A percentile compares a stretch with the other conserved stretches of the same genome.
Conservation (phyloP, 2,888 invertebrate genomes). For the Thyatira batis region DNA sequence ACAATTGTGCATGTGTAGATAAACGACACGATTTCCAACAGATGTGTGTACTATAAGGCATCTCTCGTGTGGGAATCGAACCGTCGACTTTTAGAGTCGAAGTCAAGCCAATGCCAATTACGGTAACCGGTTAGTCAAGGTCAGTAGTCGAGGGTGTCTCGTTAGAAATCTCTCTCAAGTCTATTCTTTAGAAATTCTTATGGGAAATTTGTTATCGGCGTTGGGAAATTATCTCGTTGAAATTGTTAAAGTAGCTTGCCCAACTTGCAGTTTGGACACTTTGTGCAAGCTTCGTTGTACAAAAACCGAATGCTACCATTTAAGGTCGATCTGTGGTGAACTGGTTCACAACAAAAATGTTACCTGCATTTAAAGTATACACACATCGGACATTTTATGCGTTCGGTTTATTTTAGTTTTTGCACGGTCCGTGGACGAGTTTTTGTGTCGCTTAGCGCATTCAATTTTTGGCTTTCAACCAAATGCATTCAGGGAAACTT, state of each 20-base stretch:
- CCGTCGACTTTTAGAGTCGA: neutral
- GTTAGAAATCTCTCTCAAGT: neutral
- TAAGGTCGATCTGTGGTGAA: slow-evolving; percentile 34
- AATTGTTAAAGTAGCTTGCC: slow-evolving; percentile 9
- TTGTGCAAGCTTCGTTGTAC: slow-evolving; percentile 6
- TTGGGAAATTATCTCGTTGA: slow-evolving; percentile 12
- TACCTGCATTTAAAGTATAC: slow-evolving; percentile 9
- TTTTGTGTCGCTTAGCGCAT: slow-evolving; percentile 2
- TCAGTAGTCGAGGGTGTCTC: slow-evolving; percentile 2
- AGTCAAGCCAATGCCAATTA: neutral
- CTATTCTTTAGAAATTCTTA: neutral
- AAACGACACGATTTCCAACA: neutral
- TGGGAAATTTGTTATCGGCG: neutral
- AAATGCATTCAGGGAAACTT: slow-evolving; percentile 35
- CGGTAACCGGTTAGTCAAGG: slow-evolving; percentile 5
- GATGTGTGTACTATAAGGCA: neutral
- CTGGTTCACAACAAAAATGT: slow-evolving; percentile 28
- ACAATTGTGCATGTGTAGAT: no score
- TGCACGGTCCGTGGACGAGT: neutral
- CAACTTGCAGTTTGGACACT: neutral
- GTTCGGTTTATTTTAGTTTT: slow-evolving; percentile 1
- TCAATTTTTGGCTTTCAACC: slow-evolving; percentile 32
- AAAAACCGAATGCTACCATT: slow-evolving; percentile 40
- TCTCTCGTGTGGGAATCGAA: slow-evolving; percentile 1
- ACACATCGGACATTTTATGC: slow-evolving; percentile 6